Base-by-base conservation (phyloP, 2,888 invertebrate species). In the Eledone cirrhosa region DNA sequence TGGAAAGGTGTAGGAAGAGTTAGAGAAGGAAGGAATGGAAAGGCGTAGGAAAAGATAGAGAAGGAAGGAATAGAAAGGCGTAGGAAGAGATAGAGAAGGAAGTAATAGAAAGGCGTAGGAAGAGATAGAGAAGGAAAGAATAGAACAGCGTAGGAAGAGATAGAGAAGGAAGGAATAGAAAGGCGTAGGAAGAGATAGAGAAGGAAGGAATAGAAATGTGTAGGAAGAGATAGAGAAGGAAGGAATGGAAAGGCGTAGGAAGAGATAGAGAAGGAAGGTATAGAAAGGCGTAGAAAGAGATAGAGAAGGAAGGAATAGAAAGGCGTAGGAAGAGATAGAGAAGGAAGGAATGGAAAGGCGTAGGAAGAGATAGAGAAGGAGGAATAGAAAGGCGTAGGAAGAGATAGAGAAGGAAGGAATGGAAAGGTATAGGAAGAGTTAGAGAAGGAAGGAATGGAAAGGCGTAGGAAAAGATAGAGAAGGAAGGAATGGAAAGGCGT, bases 41-140 rank as follows among this genome's bases (percentile, higher is more conserved):
- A 41, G 76, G 22, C 33, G 41, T 29, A 76, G 41, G 41, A n/a
- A 69, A n/a, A 69, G 69, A 69, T 14, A 69, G 69, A 69, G 69
- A n/a, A 29, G 29, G 24, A 5, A 47, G 69, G n/a, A n/a, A 29
- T 13, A 69, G 69, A 29, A n/a, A 69, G 69, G 14, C 14, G 69
- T 16, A n/a, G 16, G 69, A 29, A n/a, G 16, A 14, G 24, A n/a
- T 13, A n/a, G 13, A n/a, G 24, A n/a, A 69, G 13, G n/a, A n/a
- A n/a, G n/a, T n/a, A n/a, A n/a, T n/a, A n/a, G n/a, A n/a, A n/a
- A n/a, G n/a, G n/a, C n/a, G n/a, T n/a, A n/a, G n/a, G n/a, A n/a
- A n/a, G n/a, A n/a, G n/a, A n/a, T n/a, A n/a, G n/a, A n/a, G n/a
- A n/a, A n/a, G n/a, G n/a, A n/a, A n/a, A n/a, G n/a, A n/a, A n/a